These are phyloP conservation scores for Amaurobius ferox DNA, from an alignment of 2,888 invertebrate species.

Conservation along the genomic window DNA sequence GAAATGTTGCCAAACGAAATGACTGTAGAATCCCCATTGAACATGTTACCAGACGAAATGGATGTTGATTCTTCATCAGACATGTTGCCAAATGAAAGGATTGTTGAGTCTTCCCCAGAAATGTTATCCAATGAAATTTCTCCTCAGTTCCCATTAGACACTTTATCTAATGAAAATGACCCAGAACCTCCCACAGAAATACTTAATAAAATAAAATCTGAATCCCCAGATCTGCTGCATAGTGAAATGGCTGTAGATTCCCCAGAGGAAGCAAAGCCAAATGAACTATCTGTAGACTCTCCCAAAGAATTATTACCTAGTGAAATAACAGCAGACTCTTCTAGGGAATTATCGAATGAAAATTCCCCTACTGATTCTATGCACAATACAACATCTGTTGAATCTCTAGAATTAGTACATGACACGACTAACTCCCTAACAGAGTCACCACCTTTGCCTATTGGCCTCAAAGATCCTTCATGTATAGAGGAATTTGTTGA, in stretches of 20 bases:
- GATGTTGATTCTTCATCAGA: constrained; percentile 14
- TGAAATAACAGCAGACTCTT: neutral
- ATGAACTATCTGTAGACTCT: neutral
- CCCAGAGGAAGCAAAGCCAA: neutral
- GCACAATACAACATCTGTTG: neutral
- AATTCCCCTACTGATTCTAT: neutral
- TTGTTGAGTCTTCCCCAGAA: neutral
- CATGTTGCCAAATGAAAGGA: neutral
- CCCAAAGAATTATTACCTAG: neutral
- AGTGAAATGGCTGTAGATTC: constrained; percentile 3
- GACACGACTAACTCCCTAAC: neutral
- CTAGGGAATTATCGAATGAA: neutral
- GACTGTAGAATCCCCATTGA: neutral
- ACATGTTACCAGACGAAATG: neutral
- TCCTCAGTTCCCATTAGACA: neutral
- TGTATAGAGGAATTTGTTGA: constrained; percentile 22
- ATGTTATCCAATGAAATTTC: neutral
- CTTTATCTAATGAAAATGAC: neutral
- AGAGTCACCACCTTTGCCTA: neutral
- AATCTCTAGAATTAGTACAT: neutral
- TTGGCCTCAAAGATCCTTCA: constrained; percentile 28
- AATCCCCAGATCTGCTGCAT: neutral
- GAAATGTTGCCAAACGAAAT: neutral
- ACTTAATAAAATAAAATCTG: neutral
- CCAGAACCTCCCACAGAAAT: neutral